A percentile compares a stretch with the other conserved stretches of the same genome.
These are phyloP conservation scores for Sturmia bella DNA, from an alignment of 2,888 invertebrate genomes.

Conservation along the genomic window DNA sequence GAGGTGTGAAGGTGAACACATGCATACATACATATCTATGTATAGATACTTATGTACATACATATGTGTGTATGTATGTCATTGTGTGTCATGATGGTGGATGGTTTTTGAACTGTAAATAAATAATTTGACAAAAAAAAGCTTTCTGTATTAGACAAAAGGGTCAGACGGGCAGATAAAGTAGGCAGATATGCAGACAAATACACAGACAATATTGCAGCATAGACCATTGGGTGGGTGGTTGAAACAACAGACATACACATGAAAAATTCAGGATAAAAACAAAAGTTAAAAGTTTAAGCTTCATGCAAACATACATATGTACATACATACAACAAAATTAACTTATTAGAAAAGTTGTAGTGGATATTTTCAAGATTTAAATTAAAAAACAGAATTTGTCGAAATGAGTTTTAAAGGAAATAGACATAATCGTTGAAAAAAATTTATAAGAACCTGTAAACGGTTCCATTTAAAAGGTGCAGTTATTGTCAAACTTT, in stretches of 20 bases:
- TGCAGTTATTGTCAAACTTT: too few relatives aligned
- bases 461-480: too few relatives aligned
- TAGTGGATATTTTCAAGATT: too few relatives aligned
- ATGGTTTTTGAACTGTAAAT: constrained; percentile 22
- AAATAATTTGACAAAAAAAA: constrained; percentile 38
- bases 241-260: neutral
- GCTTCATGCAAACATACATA: neutral
- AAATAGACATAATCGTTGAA: too few relatives aligned
- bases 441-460: too few relatives aligned
- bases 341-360: too few relatives aligned
- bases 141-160: constrained; percentile 43
- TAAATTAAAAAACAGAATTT: too few relatives aligned
- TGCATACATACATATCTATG: too few relatives aligned
- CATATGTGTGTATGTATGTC: too few relatives aligned
- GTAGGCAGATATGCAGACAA: neutral
- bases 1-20: constrained; percentile 21
- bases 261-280: neutral
- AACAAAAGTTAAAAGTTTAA: constrained; percentile 20
- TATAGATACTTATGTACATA: too few relatives aligned
- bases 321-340: constrained; percentile 21
- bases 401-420: too few relatives aligned
- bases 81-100: neutral
- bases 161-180: constrained; percentile 20
- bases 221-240: neutral
- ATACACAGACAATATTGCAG: neutral